Conservation (phyloP, 2,113 vertebrate species). For the Bettongia penicillata region DNA sequence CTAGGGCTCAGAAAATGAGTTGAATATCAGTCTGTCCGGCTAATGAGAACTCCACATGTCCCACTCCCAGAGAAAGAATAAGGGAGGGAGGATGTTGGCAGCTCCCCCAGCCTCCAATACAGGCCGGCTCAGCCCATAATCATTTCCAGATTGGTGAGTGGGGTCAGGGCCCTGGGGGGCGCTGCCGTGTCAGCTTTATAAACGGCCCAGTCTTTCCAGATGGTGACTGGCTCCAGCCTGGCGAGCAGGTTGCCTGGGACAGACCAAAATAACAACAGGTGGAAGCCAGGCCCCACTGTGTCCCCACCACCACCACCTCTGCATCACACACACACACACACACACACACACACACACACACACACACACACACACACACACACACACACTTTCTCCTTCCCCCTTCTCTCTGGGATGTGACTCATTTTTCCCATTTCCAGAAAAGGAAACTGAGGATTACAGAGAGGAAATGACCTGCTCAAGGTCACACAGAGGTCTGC, state of each 20-base stretch:
- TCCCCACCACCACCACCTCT: neutral
- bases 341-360: neutral
- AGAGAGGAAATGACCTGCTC: neutral
- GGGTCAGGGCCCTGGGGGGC: conserved; percentile 98
- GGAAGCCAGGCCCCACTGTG: conserved; percentile 92
- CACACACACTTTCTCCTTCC: neutral
- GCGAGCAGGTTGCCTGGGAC: conserved; percentile 99
- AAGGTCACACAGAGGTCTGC: neutral
- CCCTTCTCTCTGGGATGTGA: neutral
- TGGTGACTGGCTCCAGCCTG: conserved; percentile 99
- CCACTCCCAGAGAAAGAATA: neutral
- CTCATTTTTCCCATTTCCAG: conserved; percentile 18
- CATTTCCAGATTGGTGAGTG: conserved; percentile 99
- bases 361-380: neutral
- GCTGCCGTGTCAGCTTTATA: conserved; percentile 99
- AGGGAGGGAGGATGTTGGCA: conserved; percentile 77
- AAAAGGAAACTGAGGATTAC: conserved; percentile 48
- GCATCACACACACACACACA: neutral
- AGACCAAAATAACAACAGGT: conserved; percentile 98
- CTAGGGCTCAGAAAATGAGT: neutral
- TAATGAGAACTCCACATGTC: conserved; percentile 88
- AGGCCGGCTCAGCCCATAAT: conserved; percentile 89
- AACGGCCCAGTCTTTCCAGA: conserved; percentile 99
- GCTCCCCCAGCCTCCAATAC: conserved; percentile 72
- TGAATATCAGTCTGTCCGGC: neutral